phyloP scores from a whole-genome alignment of 1,140 invertebrate species.

The Choristoneura fumiferana region DNA sequence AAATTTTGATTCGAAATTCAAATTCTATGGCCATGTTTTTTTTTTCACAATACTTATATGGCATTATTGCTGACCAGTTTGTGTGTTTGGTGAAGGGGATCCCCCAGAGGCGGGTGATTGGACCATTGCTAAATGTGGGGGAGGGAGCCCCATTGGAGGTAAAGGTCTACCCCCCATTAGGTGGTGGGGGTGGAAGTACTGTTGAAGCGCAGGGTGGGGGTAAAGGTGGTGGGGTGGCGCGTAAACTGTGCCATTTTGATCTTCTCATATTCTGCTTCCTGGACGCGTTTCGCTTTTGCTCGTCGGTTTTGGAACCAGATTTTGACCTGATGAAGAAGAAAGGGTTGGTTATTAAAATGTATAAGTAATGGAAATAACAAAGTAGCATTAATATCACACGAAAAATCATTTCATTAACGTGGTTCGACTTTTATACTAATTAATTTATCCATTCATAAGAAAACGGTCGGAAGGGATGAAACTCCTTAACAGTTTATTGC shows the following conservation, averaged over 20 bases:
- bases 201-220: conserved; percentile 67
- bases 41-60: conserved; percentile 17
- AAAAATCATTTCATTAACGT: too few relatives aligned
- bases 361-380: too few relatives aligned
- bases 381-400: too few relatives aligned
- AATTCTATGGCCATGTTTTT: background rate
- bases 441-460: too few relatives aligned
- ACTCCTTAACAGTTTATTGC: too few relatives aligned
- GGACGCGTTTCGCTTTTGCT: conserved; percentile 95
- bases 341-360: background rate
- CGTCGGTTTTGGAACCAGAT: conserved; percentile 99
- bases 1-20: background rate
- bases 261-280: conserved; percentile 96
- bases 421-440: too few relatives aligned
- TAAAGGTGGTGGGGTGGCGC: conserved; percentile 74
- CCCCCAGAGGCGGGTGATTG: conserved; percentile 53
- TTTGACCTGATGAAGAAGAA: conserved; percentile 86
- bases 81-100: conserved; percentile 58
- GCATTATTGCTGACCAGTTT: conserved; percentile 33
- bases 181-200: conserved; percentile 71
- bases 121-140: conserved; percentile 63
- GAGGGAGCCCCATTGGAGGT: conserved; percentile 60
- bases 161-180: conserved; percentile 64
- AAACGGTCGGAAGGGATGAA: too few relatives aligned
- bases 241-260: conserved; percentile 85